These are phyloP conservation scores for Tretioscincus oriximinensis DNA, from an alignment of 2,113 vertebrate genomes.

Conservation along the genomic window DNA sequence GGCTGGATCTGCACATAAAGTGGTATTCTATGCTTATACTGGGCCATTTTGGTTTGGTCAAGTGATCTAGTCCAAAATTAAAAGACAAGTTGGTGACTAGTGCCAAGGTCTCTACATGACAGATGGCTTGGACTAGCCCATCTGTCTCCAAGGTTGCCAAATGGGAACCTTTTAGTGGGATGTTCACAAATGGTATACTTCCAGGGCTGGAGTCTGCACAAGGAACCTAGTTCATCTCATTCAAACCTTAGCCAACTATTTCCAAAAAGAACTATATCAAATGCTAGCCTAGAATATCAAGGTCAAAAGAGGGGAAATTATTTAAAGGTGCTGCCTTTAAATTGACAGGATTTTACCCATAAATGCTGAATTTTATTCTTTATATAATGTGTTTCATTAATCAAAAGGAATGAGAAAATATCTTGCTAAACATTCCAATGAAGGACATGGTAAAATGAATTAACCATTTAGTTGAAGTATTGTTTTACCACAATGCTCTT, in stretches of 20 bases:
- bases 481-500: not conserved
- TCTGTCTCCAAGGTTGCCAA: no score
- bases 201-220: no score
- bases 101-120: no score
- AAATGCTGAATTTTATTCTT: not conserved
- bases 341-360: not conserved
- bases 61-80: no score
- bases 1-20: no score
- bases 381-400: slow-evolving; percentile 4
- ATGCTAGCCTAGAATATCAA: not conserved
- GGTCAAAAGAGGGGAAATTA: not conserved
- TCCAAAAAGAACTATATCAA: not conserved
- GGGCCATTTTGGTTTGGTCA: no score
- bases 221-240: not conserved
- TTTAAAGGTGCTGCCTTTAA: not conserved
- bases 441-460: not conserved
- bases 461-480: not conserved
- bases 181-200: no score
- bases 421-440: not conserved
- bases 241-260: not conserved
- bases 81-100: no score
- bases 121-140: no score
- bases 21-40: no score
- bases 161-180: no score
- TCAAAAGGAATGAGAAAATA: slow-evolving; percentile 3